Percentiles rank a stretch among this genome's conserved stretches.
phyloP scores from a whole-genome alignment of 2,888 invertebrate genomes.

The Adineta ricciae region DNA sequence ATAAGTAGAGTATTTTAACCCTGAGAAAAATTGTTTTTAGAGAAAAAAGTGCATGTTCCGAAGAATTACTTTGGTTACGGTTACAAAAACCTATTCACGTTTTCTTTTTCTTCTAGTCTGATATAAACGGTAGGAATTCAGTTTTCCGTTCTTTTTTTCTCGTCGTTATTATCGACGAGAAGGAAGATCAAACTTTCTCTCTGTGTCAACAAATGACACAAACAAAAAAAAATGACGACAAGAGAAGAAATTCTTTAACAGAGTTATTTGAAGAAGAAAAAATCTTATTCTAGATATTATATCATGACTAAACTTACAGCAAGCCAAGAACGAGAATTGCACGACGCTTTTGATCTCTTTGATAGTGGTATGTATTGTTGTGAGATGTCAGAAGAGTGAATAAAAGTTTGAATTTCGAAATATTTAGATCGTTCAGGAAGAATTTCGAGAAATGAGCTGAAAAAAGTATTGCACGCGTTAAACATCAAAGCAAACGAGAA shows the following conservation, averaged over 20 bases:
- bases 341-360: slow-evolving; percentile 31
- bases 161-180: not conserved
- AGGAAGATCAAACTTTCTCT: not conserved
- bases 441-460: not conserved
- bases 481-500: not conserved
- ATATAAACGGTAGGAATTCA: too few relatives aligned
- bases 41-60: too few relatives aligned
- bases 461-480: not conserved
- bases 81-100: not conserved
- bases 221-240: not conserved
- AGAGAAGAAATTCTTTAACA: not conserved
- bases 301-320: not conserved
- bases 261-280: not conserved
- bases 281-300: not conserved
- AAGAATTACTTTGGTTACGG: not conserved
- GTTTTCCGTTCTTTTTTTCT: too few relatives aligned
- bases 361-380: not conserved
- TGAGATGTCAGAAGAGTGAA: not conserved
- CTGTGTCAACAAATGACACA: not conserved
- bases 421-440: not conserved
- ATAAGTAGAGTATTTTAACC: too few relatives aligned
- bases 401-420: not conserved
- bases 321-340: not conserved
- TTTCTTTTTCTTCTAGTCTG: not conserved
- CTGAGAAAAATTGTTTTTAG: too few relatives aligned